These are phyloP conservation scores for Epinotia bilunana DNA, from an alignment of 2,888 invertebrate species.

Conservation along the genomic window DNA sequence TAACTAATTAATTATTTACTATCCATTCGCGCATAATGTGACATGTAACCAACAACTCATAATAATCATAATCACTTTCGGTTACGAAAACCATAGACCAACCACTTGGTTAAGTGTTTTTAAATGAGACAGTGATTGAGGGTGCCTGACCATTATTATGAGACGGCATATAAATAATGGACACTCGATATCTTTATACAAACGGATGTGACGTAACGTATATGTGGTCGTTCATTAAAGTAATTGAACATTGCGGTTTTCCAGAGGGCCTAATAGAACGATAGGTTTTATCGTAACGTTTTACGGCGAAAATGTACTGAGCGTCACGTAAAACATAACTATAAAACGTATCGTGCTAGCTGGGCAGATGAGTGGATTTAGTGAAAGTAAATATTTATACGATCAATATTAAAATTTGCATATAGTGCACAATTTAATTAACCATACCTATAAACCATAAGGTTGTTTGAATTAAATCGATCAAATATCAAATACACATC, in stretches of 20 bases:
- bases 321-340: too few species aligned
- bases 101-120: constrained; percentile 16
- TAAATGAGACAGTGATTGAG: constrained; percentile 20
- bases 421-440: too few species aligned
- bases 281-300: too few species aligned
- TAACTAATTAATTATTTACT: neutral
- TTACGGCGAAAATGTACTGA: too few species aligned
- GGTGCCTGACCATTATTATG: neutral
- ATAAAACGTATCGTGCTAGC: too few species aligned
- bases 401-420: too few species aligned
- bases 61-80: neutral
- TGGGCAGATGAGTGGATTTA: too few species aligned
- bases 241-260: neutral
- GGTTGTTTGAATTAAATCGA: too few species aligned
- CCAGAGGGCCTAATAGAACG: neutral
- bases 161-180: neutral
- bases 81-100: constrained; percentile 9
- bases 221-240: neutral
- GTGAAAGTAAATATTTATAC: too few species aligned
- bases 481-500: too few species aligned
- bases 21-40: neutral
- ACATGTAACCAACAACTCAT: neutral
- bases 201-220: neutral
- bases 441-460: too few species aligned
- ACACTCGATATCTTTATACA: neutral